Base-by-base conservation (phyloP, 2,888 invertebrate species). In the Thalpophila matura region DNA sequence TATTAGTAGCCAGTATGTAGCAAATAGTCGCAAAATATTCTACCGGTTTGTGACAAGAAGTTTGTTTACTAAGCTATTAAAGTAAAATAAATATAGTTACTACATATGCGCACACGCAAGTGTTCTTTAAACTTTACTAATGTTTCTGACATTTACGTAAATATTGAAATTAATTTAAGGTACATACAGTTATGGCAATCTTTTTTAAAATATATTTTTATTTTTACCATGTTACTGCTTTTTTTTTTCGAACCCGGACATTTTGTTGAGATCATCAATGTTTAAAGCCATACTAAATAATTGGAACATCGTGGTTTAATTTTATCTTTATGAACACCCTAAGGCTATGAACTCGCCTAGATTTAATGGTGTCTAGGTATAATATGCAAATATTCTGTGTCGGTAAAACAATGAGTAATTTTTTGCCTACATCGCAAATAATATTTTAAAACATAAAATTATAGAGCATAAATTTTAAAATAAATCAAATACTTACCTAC, bases 1-100 rank as follows among this genome's bases (percentile, higher is more conserved):
- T 27, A 33, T 24, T n/a, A 20, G 24, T 47, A 59, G 6, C 14
- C 20, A 27, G 35, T 29, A 40, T 40, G 54, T 59, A 51, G 38
- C 54, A 33, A 74, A 47, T 51, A 53, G 26, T 54, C 50, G 61
- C 55, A 55, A 65, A 62, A 60, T 62, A 38, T 29, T 37, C 45
- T 47, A 60, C 47, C 49, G 50, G 43, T 58, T 51, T 26, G 31
- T 14, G 4, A 31, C 43, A 55, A 66, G 50, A 45, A 56, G 45
- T 43, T 31, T 47, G 43, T 74, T 66, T 57, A 40, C 56, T 37
- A 22, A 50, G 31, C 51, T 62, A 68, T 68, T 62, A 60, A 55
- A 62, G 43, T 68, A 24, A 76, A 76, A 69, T 63, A 62, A 65
- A 75, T 58, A 65, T 40, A 14, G 42, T 68, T 24, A 59, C 61